Evolutionary conservation across 2,888 invertebrate genomes (phyloP), one percentile per base, ranked within the genome.

Genomic region (Ichneumoninae sp.): DNA sequence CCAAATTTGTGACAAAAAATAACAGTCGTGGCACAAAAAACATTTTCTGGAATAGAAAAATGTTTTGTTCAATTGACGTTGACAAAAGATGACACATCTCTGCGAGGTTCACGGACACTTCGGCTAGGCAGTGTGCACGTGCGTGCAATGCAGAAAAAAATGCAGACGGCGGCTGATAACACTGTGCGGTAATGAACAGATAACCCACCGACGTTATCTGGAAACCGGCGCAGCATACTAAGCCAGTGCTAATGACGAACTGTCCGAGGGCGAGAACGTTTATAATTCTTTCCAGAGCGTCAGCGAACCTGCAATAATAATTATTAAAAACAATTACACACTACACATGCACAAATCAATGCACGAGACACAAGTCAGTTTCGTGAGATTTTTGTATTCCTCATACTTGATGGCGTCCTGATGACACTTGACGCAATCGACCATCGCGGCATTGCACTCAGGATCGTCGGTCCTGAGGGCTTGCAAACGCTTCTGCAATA

Each of bases 191-290:
- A 47, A 47, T 16, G 16, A 16, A 47, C 3, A 16, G 44, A 47
- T 47, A 33, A 88, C 90, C 36, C 83, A 93, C 93, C 89, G 89
- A 84, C 1, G 90, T 90, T 60, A 93, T 80, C 85, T 92, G 92
- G 68, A 93, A 92, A 83, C 92, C 93, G 22, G 90, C 90, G 78
- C 90, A 91, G 79, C 93, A 93, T 7, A 93, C 74, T 71, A 92
- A 78, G 0, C 89, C 91, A 5, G 90, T 92, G 77, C 93, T 92
- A 71, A 91, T 86, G 7, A 92, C 44, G 79, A 92, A 91, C 78
- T 93, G 93, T 7, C 89, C 90, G 40, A 93, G 87, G n/a, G 89
- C 91, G 57, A 93, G 78, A 7, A 91, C 54, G 72, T 90, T 92
- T 75, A 93, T 89, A 30, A 90, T 86, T 36, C 86, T 86, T 62